Conservation (phyloP, 2,797 vertebrate genomes). For the Taeniopygia guttata region DNA sequence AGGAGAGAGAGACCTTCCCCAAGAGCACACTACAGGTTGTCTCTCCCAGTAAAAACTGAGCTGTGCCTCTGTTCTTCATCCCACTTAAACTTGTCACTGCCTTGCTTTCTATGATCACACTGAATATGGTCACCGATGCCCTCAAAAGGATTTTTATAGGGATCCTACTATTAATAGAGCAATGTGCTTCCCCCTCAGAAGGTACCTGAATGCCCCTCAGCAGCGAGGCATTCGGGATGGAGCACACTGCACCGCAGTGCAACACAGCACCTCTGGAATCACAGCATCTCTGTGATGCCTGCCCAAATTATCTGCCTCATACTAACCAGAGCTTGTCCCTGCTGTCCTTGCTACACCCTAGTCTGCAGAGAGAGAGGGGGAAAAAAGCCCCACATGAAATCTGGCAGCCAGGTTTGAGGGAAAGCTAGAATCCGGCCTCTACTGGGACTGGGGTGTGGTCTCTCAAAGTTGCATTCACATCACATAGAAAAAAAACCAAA, state of each 20-base stretch:
- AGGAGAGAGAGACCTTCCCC: background rate
- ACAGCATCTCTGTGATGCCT: background rate
- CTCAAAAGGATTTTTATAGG: background rate
- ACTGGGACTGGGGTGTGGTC: background rate
- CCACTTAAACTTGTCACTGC: background rate
- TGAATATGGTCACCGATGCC: background rate
- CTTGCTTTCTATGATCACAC: background rate
- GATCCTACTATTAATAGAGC: background rate
- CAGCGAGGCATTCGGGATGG: background rate
- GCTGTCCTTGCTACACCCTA: background rate
- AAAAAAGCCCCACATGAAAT: rapidly evolving
- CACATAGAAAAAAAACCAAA: background rate
- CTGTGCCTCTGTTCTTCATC: background rate
- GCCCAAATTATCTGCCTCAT: background rate
- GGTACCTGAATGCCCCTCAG: background rate
- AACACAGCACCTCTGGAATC: background rate
- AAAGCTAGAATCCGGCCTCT: background rate
- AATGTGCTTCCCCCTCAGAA: background rate
- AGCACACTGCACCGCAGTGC: background rate
- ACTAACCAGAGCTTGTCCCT: background rate
- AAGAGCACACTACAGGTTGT: background rate
- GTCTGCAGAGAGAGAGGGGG: background rate
- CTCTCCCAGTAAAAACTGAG: background rate
- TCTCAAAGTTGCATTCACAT: background rate
- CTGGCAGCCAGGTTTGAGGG: background rate